Evolutionary conservation across 2,888 invertebrate genomes (phyloP).

Genomic region (Napeogenes inachia): DNA sequence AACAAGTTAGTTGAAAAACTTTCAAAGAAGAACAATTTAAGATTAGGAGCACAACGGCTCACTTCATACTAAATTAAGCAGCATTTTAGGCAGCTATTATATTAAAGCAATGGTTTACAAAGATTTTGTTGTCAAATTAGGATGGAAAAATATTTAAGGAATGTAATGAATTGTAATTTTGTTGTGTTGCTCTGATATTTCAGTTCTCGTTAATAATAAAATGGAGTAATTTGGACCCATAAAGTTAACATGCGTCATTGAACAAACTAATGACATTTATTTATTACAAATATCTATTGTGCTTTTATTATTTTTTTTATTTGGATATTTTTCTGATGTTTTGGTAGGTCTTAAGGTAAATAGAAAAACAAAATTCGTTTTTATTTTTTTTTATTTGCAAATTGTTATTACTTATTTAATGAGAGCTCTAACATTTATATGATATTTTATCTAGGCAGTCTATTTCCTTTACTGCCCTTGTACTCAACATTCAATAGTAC

Average conservation of each 20-base stretch:
- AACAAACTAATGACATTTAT: too few species aligned
- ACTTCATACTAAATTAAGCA: slow-evolving; percentile 41
- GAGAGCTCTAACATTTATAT: too few species aligned
- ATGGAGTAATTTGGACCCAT: slow-evolving; percentile 9
- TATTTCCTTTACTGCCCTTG: slow-evolving; percentile 24
- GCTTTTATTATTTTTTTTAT: too few species aligned
- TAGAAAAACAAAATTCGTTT: too few species aligned
- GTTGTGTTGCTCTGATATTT: background rate
- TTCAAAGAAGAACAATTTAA: slow-evolving; percentile 37
- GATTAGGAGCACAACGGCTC: slow-evolving; percentile 33
- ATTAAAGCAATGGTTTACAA: slow-evolving; percentile 17
- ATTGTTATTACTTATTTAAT: too few species aligned
- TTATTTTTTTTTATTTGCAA: too few species aligned
- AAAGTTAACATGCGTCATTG: background rate
- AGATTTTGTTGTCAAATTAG: slow-evolving; percentile 1
- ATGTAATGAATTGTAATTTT: slow-evolving; percentile 1
- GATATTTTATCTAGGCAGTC: slow-evolving; percentile 15
- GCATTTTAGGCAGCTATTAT: slow-evolving; percentile 31
- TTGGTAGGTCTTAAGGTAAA: too few species aligned
- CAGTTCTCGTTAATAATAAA: background rate
- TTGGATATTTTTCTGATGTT: too few species aligned
- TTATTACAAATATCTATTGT: too few species aligned
- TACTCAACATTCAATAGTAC: slow-evolving; percentile 25
- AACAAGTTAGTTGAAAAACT: slow-evolving; percentile 32
- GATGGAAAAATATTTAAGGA: background rate